Evolutionary conservation across 1,140 invertebrate genomes (phyloP).

Genomic region (Chlorops oryzae): DNA sequence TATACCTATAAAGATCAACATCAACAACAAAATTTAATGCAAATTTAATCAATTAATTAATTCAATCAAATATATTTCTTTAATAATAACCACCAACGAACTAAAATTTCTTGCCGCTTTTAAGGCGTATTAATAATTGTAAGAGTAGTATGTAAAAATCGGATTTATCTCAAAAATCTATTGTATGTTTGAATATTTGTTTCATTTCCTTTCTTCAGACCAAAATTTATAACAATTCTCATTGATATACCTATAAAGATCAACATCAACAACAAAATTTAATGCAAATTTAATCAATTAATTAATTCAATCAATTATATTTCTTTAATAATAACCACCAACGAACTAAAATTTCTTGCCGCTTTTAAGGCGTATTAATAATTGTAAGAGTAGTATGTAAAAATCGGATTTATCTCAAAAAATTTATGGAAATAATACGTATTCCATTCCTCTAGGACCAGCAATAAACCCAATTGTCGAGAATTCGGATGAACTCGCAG

Average conservation of each 20-base stretch:
- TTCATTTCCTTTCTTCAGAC: too few relatives aligned
- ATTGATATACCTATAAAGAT: too few relatives aligned
- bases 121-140: slow-evolving; percentile 13
- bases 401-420: slow-evolving; percentile 3
- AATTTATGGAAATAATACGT: slow-evolving; percentile 14
- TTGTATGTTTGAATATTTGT: too few relatives aligned
- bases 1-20: too few relatives aligned
- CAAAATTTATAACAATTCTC: too few relatives aligned
- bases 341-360: slow-evolving; percentile 10
- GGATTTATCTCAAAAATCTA: too few relatives aligned
- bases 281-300: too few relatives aligned
- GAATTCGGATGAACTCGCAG: slow-evolving; percentile 78
- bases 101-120: slow-evolving; percentile 11
- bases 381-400: slow-evolving; percentile 15
- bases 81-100: slow-evolving; percentile 12
- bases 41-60: too few relatives aligned
- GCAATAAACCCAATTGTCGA: slow-evolving; percentile 44
- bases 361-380: slow-evolving; percentile 11
- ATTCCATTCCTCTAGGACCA: slow-evolving; percentile 27
- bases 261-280: too few relatives aligned
- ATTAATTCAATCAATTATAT: too few relatives aligned
- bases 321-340: slow-evolving; percentile 12
- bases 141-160: slow-evolving; percentile 12
- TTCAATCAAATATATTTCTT: too few relatives aligned
- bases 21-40: too few relatives aligned